Base-by-base conservation (phyloP, 2,888 invertebrate genomes). In the Hirtodrosophila trivittata region DNA sequence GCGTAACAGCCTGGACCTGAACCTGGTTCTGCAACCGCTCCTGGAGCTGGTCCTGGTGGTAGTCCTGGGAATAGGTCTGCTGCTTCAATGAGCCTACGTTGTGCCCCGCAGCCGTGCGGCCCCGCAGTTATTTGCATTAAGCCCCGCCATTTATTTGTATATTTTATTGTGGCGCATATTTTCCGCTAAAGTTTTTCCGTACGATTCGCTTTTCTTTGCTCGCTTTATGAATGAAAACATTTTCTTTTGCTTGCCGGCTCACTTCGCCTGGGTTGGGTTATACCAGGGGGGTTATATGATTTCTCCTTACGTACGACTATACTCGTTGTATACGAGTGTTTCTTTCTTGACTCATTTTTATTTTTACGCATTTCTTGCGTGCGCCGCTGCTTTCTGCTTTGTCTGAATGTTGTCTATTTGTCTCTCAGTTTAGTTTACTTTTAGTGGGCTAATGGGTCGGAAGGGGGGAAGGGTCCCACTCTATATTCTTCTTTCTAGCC, bases 341-440 rank as follows among this genome's bases (percentile, higher is more conserved):
- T 18, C 2, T 71, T 38, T 49, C 42, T 68, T 60, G 80, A 49
- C 75, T 78, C 83, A 75, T 68, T 83, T 80, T 82, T 82, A 82
- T 84, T 82, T 82, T 84, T 82, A 82, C 85, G 81, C 85, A 82
- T 78, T 78, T 84, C 77, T 78, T 78, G 85, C 81, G 85, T 82
- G 81, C 14, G 55, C 43, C 42, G 41, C 42, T 55, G 60, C 54
- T 45, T 58, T 58, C 18, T 50, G 57, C 37, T 60, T 56, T 64
- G 62, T 28, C 45, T 12, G 47, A 8, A 32, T n/a, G n/a, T 25
- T 32, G 28, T 12, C 33, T 50, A 10, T 35, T 26, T 42, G 68
- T 47, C 59, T 42, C 42, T 25, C 13, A 33, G 66, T 57, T 77
- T 81, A 70, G 82, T 80, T 77, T 68, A 62, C 72, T 66, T 72